Percentiles rank a stretch among this genome's conserved stretches.
Evolutionary conservation across 2,888 invertebrate genomes (phyloP).

Genomic region (Drosophila putrida): DNA sequence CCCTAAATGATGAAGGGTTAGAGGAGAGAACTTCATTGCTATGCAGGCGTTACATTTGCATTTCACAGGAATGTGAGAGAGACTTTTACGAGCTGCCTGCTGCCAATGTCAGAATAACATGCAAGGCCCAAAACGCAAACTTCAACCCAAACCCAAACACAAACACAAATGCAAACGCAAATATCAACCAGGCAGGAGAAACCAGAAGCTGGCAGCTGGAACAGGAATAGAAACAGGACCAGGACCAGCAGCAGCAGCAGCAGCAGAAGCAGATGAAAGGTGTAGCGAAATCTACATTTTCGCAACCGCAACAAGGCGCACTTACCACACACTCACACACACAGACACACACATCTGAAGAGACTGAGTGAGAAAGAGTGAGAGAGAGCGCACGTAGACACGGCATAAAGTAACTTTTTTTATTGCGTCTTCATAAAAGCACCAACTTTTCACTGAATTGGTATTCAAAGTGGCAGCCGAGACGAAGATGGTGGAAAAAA

Average conservation of each 20-base stretch:
- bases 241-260: constrained; percentile 10
- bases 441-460: constrained; percentile 71
- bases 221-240: constrained; percentile 12
- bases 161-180: constrained; percentile 25
- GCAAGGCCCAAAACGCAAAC: constrained; percentile 40
- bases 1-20: constrained; percentile 10
- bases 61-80: constrained; percentile 50
- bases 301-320: constrained; percentile 70
- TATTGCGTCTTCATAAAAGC: constrained; percentile 75
- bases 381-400: constrained; percentile 60
- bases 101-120: constrained; percentile 67
- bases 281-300: constrained; percentile 73
- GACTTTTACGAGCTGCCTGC: constrained; percentile 62
- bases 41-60: constrained; percentile 65
- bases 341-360: constrained; percentile 7
- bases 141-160: background rate
- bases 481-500: constrained; percentile 17
- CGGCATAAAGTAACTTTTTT: constrained; percentile 77
- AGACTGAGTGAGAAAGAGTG: background rate
- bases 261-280: constrained; percentile 45
- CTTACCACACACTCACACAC: constrained; percentile 54
- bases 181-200: constrained; percentile 20
- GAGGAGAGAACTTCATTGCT: constrained; percentile 52
- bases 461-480: constrained; percentile 75
- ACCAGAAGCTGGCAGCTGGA: constrained; percentile 3